These are phyloP conservation scores for Hylyphantes graminicola DNA, from an alignment of 1,140 invertebrate genomes.

Conservation along the genomic window DNA sequence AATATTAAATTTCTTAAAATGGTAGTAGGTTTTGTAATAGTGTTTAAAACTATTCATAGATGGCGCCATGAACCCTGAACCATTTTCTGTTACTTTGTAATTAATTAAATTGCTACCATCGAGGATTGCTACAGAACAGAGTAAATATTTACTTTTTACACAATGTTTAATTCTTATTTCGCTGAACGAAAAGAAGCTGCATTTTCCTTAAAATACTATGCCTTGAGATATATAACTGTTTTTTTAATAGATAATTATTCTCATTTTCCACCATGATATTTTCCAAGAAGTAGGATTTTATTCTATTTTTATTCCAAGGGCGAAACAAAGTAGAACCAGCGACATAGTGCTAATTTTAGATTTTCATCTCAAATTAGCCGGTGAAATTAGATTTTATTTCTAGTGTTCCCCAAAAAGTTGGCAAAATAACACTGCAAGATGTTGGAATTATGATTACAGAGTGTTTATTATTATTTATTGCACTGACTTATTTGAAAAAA, in stretches of 20 bases:
- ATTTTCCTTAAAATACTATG: too few relatives aligned
- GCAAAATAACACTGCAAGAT: slow-evolving; percentile 36
- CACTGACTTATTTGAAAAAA: background rate
- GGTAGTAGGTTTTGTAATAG: too few relatives aligned
- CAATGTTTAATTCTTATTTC: background rate
- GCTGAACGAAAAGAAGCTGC: background rate
- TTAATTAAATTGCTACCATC: background rate
- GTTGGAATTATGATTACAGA: background rate
- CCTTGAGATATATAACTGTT: too few relatives aligned
- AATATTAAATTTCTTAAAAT: too few relatives aligned
- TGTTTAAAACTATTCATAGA: background rate
- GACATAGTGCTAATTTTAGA: slow-evolving; percentile 50
- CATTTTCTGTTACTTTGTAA: too few relatives aligned
- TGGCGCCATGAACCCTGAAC: background rate
- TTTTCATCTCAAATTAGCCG: slow-evolving; percentile 34
- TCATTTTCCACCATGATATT: background rate
- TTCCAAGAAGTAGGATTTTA: background rate
- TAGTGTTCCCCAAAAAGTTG: slow-evolving; percentile 13
- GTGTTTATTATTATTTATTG: slow-evolving; percentile 11
- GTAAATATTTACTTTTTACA: slow-evolving; percentile 32
- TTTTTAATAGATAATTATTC: background rate
- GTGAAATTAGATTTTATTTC: slow-evolving; percentile 32
- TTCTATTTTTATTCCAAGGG: slow-evolving; percentile 57
- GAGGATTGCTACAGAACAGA: too few relatives aligned
- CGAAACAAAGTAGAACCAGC: slow-evolving; percentile 7